Evolutionary conservation across 2,113 vertebrate genomes (phyloP), one percentile per base, ranked within the genome.

Genomic region (Chamaea fasciata): DNA sequence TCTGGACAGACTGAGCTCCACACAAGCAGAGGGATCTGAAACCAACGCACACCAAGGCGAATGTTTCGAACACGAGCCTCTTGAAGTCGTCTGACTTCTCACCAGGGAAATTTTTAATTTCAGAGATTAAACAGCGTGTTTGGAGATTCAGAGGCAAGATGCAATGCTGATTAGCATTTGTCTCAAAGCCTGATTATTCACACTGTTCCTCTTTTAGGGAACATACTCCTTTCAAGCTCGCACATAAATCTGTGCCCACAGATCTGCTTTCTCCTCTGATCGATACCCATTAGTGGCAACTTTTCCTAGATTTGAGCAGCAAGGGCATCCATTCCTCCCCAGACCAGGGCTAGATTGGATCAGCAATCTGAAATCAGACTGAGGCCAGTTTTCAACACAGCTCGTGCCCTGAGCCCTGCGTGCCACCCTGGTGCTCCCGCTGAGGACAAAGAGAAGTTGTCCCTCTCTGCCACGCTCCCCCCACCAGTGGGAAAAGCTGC

Each of bases 71-170:
- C 53, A 77, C 1, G 7, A 89, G 46, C 31, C 59, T 73, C 93
- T 73, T 89, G 71, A 85, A 95, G 82, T 70, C 23, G 42, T 31
- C 78, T 69, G 65, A 82, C 55, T 87, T 76, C 67, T 91, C 75
- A 76, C 67, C 47, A 55, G 91, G 70, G 94, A 91, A 73, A 91
- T 92, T 62, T 31, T 87, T 94, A 79, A 89, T 95, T 95, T 87
- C 71, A 77, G 87, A 86, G 82, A 92, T 94, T 85, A 87, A 95
- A 79, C 42, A 56, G 46, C 50, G 27, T 65, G 56, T 79, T 77
- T 83, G 87, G 82, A 85, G 78, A 73, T 49, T 87, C 84, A 85
- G 70, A 82, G 55, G 81, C 67, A 91, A 79, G 83, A 89, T 49
- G 62, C 42, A 80, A 57, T 47, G 52, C 78, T 91, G 71, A 94